Evolutionary conservation across 2,888 invertebrate genomes (phyloP).

Genomic region (Morinoia aosen): DNA sequence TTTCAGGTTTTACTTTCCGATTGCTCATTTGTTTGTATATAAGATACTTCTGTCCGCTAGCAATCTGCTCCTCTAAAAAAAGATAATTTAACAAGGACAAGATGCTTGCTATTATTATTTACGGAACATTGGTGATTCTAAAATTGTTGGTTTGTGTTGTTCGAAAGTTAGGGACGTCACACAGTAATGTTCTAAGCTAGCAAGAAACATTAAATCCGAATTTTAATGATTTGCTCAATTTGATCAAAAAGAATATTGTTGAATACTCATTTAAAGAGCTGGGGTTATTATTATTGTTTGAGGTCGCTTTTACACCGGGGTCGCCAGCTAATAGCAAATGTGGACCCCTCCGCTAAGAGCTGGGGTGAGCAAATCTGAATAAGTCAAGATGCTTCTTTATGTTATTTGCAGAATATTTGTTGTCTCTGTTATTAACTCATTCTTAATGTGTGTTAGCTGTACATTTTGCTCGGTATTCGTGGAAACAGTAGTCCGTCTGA

Average conservation of each 20-base stretch:
- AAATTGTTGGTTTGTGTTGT: background rate
- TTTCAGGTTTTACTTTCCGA: background rate
- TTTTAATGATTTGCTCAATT: background rate
- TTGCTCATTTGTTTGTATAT: background rate
- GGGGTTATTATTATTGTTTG: no score
- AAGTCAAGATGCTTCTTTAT: background rate
- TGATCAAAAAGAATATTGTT: background rate
- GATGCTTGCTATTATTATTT: background rate
- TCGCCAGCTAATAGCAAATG: no score
- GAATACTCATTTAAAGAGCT: background rate
- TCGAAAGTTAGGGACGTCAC: background rate
- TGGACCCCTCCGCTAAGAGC: no score
- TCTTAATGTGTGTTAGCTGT: background rate
- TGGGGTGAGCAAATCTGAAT: background rate
- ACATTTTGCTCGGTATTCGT: slow-evolving; percentile 12
- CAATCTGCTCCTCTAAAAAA: background rate
- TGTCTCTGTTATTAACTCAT: background rate
- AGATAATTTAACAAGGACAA: background rate
- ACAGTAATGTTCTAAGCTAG: background rate
- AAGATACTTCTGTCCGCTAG: background rate
- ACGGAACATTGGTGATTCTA: background rate
- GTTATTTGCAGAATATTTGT: background rate
- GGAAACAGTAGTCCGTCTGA: background rate
- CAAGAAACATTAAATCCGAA: background rate
- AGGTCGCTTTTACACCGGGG: no score